Percentiles rank a stretch among this genome's conserved stretches.
Evolutionary conservation across 37 sponge, comb jelly and placozoan genomes (phyloP).

Genomic region (Oopsacas minuta): DNA sequence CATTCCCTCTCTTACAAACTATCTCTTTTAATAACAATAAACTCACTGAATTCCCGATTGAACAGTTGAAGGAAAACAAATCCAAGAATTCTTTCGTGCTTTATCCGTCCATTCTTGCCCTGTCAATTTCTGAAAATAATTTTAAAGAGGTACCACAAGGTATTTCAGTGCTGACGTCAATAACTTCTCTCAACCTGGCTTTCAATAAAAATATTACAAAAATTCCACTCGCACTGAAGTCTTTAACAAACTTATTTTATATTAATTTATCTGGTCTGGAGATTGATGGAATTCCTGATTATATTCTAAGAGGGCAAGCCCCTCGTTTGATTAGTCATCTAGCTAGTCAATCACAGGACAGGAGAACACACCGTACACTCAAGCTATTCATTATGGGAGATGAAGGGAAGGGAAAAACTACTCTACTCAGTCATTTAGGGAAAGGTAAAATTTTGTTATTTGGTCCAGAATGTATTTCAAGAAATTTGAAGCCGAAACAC

Average conservation of each 20-base stretch:
- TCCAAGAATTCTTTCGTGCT: background rate
- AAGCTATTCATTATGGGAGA: background rate
- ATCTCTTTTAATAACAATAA: constrained; percentile 2
- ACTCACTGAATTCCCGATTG: background rate
- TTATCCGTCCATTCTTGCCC: background rate
- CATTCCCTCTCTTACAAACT: background rate
- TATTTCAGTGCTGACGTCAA: background rate
- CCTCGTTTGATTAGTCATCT: background rate
- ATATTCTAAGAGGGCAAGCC: background rate
- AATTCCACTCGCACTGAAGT: background rate
- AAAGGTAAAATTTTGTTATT: background rate
- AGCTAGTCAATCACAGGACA: background rate
- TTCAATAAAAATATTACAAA: background rate
- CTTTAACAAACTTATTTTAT: background rate
- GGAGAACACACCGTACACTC: background rate
- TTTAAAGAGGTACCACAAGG: background rate
- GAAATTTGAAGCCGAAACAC: background rate
- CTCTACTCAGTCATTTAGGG: background rate
- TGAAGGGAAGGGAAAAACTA: constrained; percentile 2
- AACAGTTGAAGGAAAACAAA: background rate
- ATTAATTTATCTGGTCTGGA: background rate
- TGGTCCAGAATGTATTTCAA: background rate
- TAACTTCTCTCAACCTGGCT: background rate
- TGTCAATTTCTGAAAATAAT: background rate
- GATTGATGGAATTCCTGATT: constrained; percentile 2